These are phyloP conservation scores for Noctuana brunneofusca DNA, from an alignment of 2,888 invertebrate species.

Conservation along the genomic window DNA sequence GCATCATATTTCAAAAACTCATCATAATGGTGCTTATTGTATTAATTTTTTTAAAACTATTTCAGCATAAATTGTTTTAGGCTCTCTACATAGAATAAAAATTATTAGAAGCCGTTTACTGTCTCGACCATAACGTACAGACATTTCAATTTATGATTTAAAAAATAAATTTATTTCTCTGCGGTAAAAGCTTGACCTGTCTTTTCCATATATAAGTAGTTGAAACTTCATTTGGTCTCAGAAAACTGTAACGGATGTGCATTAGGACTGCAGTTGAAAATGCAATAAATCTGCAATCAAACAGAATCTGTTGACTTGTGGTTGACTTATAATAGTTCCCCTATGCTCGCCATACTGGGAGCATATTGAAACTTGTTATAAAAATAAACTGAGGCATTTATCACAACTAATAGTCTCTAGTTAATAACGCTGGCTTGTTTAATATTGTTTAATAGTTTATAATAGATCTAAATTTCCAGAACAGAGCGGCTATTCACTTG, in stretches of 20 bases:
- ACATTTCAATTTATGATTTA: neutral
- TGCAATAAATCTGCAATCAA: conserved; percentile 29
- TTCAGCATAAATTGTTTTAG: too few relatives aligned
- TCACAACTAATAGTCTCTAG: conserved; percentile 33
- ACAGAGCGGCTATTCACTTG: conserved; percentile 20
- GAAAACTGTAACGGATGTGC: conserved; percentile 47
- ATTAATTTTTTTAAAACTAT: too few relatives aligned
- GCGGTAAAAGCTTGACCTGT: too few relatives aligned
- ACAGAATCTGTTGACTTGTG: conserved; percentile 22
- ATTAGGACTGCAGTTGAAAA: conserved; percentile 18
- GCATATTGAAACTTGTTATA: neutral
- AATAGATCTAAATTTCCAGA: conserved; percentile 44
- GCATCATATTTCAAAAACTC: too few relatives aligned
- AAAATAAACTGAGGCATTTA: conserved; percentile 18
- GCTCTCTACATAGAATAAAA: too few relatives aligned
- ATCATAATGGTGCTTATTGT: too few relatives aligned
- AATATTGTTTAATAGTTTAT: conserved; percentile 31
- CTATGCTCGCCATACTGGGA: neutral
- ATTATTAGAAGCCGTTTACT: too few relatives aligned
- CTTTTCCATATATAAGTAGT: too few relatives aligned
- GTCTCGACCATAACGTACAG: too few relatives aligned
- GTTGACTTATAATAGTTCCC: neutral
- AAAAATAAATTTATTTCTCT: too few relatives aligned
- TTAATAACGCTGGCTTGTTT: conserved; percentile 6
- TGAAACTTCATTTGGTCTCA: too few relatives aligned